Conservation (phyloP, 2,113 vertebrate species). For the Ameiurus melas region DNA sequence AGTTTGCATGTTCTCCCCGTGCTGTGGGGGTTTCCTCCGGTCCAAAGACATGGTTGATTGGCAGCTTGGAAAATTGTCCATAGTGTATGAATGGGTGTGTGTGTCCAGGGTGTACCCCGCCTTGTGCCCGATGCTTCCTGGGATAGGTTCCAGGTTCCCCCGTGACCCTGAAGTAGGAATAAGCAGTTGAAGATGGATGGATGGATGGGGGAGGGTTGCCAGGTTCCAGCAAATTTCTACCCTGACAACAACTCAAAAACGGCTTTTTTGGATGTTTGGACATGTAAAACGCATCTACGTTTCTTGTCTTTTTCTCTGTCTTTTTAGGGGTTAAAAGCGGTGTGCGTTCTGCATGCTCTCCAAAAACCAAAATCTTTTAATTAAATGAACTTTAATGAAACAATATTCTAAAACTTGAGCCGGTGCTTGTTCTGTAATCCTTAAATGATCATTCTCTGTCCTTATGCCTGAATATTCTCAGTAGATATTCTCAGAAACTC, state of each 20-base stretch:
- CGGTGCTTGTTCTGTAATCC: not conserved
- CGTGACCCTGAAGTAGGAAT: too few relatives aligned
- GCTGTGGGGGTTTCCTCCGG: too few relatives aligned
- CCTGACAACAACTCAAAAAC: not conserved
- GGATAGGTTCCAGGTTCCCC: too few relatives aligned
- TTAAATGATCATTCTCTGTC: not conserved
- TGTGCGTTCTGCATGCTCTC: not conserved
- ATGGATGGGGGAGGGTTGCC: too few relatives aligned
- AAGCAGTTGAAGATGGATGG: too few relatives aligned
- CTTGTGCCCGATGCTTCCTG: too few relatives aligned
- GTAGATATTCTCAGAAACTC: not conserved
- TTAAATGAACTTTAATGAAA: not conserved
- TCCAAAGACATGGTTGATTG: too few relatives aligned
- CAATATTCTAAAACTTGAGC: not conserved
- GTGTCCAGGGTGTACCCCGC: too few relatives aligned
- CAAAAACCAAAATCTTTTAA: not conserved
- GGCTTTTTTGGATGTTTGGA: not conserved
- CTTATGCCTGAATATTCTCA: not conserved
- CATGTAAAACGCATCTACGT: not conserved
- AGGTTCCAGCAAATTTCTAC: not conserved
- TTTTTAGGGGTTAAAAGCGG: not conserved
- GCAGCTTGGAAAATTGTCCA: too few relatives aligned
- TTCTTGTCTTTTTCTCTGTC: not conserved
- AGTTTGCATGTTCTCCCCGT: too few relatives aligned
- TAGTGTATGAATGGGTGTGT: too few relatives aligned